Conservation (phyloP, 2,113 vertebrate genomes). For the Bos javanicus region DNA sequence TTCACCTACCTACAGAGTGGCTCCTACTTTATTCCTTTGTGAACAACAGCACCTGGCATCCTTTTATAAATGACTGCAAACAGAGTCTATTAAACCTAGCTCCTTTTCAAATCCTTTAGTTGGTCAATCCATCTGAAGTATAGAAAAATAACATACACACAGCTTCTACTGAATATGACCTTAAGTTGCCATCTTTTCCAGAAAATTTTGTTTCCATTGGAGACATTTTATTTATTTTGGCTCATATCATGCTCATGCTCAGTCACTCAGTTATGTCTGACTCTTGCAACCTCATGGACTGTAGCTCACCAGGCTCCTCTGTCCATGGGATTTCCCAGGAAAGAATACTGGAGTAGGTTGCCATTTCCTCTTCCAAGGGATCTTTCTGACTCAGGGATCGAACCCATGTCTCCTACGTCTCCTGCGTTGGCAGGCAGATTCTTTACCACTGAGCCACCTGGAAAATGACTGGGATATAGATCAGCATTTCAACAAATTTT, state of each 20-base stretch:
- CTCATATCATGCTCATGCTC: neutral
- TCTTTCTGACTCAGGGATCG: neutral
- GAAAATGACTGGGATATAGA: neutral
- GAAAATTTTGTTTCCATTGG: conserved; percentile 10
- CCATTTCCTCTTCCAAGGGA: neutral
- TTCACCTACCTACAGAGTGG: neutral
- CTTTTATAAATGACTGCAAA: neutral
- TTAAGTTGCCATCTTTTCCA: conserved; percentile 2
- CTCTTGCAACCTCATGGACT: neutral
- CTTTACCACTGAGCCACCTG: neutral
- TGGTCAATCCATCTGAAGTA: neutral
- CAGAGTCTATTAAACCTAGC: neutral
- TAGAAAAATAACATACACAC: neutral
- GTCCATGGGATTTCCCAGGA: neutral
- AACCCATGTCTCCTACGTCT: neutral
- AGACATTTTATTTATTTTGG: conserved; percentile 19
- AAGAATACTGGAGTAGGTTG: neutral
- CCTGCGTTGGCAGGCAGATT: neutral
- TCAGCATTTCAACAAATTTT: neutral
- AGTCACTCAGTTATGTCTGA: neutral
- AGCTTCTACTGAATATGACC: neutral
- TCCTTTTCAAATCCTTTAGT: neutral
- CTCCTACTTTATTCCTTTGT: neutral
- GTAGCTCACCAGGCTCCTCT: neutral
- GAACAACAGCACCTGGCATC: neutral